These are phyloP conservation scores for Sinhomidia bicolor DNA, from an alignment of 2,888 invertebrate species.

Conservation along the genomic window DNA sequence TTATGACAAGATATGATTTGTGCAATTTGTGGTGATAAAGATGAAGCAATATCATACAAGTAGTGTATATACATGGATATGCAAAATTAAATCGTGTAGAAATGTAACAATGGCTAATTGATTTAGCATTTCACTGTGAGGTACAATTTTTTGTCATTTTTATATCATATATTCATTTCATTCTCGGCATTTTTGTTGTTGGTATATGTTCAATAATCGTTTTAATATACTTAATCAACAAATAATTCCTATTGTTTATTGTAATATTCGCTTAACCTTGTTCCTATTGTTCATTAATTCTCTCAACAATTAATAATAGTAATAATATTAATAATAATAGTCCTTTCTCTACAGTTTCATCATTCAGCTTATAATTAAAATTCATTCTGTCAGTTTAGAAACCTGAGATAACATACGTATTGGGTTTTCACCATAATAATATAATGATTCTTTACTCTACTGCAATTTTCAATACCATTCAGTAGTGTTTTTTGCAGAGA, in stretches of 20 bases:
- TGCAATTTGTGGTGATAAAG: neutral
- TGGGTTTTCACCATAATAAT: neutral
- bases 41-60: too few relatives aligned
- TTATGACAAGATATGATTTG: neutral
- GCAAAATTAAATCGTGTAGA: slow-evolving; percentile 1
- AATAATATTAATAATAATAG: too few relatives aligned
- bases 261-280: neutral
- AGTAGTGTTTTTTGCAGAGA: too few relatives aligned
- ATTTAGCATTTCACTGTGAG: neutral
- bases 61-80: neutral
- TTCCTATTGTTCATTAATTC: slow-evolving; percentile 6
- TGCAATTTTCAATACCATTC: neutral
- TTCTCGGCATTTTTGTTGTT: slow-evolving; percentile 11
- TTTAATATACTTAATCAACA: slow-evolving; percentile 16
- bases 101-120: neutral
- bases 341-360: neutral
- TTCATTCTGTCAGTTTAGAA: slow-evolving; percentile 3
- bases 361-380: neutral
- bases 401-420: slow-evolving; percentile 41
- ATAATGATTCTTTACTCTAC: neutral
- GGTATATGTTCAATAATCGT: neutral
- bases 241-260: neutral
- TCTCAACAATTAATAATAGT: neutral
- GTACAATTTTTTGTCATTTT: neutral
- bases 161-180: slow-evolving; percentile 27